phyloP scores from a whole-genome alignment of 1,140 invertebrate genomes.

The Littorina saxatilis region DNA sequence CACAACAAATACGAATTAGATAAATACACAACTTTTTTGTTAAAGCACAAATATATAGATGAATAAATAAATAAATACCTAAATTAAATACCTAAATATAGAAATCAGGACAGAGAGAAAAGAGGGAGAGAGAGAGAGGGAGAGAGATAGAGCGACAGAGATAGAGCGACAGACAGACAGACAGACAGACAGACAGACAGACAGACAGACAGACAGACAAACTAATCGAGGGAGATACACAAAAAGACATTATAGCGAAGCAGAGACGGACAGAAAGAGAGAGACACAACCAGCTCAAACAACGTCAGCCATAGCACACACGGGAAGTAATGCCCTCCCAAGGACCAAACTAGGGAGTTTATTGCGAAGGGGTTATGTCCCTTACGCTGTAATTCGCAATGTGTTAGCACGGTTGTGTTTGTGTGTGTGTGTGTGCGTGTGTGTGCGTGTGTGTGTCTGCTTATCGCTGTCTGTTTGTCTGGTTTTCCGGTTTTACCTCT shows the following conservation, averaged over 20 bases:
- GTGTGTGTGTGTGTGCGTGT: constrained; percentile 12
- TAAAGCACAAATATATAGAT: background rate
- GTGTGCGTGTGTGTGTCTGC: constrained; percentile 18
- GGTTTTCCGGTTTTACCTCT: too few relatives aligned
- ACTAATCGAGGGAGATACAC: background rate
- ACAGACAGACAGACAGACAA: too few relatives aligned
- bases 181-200: background rate
- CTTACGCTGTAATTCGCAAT: too few relatives aligned
- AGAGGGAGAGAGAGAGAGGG: background rate
- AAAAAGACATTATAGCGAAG: background rate
- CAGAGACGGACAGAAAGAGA: background rate
- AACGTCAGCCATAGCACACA: too few relatives aligned
- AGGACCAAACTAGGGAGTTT: too few relatives aligned
- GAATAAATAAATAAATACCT: background rate
- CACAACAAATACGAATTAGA: background rate
- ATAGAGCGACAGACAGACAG: too few relatives aligned
- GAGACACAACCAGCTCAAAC: background rate
- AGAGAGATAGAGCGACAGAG: background rate
- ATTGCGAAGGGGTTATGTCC: too few relatives aligned
- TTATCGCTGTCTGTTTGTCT: too few relatives aligned
- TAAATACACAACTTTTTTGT: background rate
- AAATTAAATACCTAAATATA: too few relatives aligned
- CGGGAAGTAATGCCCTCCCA: too few relatives aligned
- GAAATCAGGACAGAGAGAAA: too few relatives aligned
- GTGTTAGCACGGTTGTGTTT: background rate